Base-by-base conservation (phyloP, 2,797 vertebrate genomes). In the Gephyroberyx darwinii region DNA sequence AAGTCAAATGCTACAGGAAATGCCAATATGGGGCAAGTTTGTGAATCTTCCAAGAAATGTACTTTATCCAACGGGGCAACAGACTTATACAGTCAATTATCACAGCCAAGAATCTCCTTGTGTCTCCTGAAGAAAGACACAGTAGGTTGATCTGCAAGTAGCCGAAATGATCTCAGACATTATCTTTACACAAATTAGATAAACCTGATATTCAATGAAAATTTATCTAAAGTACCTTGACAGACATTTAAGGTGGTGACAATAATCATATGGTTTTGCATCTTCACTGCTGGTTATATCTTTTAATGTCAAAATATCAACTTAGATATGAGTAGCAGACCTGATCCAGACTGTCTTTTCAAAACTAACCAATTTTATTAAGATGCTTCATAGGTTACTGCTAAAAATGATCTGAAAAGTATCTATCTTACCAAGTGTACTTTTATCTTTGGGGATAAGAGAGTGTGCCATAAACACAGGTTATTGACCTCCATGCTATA, bases 391-490 rank as follows among this genome's bases (percentile, higher is more conserved):
- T 19, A 19, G 20, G 55, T 57, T 16, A 39, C 17, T 19, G 55
- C 39, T 39, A 37, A 58, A 58, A 31, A 35, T 57, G 17, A 55
- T 55, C 17, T 57, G 31, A 35, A 37, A 9, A n/a, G 31, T 37
- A 56, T 37, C 17, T 37, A 20, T 35, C 33, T 57, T 57, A 19
- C 31, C 19, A 33, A 30, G 17, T 19, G 17, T 14, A 19, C 19
- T 56, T 20, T 81, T 84, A 88, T 88, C 86, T 78, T 3, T 65
- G 2, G 59, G 30, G 74, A 71, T 83, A 69, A 80, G 71, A 75
- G 59, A 67, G 2, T 0, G 5, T 51, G 71, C 41, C 61, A 84
- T 88, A 91, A 89, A 90, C 26, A 43, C 52, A 52, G 55, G 51
- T 45, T 33, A 4, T 5, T 65, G 79, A 82, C 65, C 82, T 52